phyloP scores from a whole-genome alignment of 2,888 invertebrate genomes.

The Xestia sexstrigata region DNA sequence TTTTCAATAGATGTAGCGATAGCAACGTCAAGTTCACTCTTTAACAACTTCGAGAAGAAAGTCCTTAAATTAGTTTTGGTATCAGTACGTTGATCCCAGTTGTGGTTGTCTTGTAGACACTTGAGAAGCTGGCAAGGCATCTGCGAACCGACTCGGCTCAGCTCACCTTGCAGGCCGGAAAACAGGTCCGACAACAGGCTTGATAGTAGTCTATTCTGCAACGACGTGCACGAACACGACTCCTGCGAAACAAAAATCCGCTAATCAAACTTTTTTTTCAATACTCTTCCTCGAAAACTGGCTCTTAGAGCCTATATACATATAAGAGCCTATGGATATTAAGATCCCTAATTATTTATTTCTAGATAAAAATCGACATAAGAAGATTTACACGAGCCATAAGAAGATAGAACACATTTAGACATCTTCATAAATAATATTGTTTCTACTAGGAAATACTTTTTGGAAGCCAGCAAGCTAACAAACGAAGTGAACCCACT shows the following conservation, averaged over 20 bases:
- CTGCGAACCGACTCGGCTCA: slow-evolving; percentile 70
- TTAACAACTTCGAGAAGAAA: slow-evolving; percentile 80
- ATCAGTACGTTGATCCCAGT: slow-evolving; percentile 81
- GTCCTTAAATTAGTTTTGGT: slow-evolving; percentile 80
- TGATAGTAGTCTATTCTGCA: slow-evolving; percentile 80
- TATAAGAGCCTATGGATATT: too few species aligned
- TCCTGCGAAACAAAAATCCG: slow-evolving; percentile 71
- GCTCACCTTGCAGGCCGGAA: slow-evolving; percentile 81
- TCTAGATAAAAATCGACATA: too few species aligned
- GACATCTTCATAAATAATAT: too few species aligned
- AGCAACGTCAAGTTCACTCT: slow-evolving; percentile 85
- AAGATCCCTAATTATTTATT: too few species aligned
- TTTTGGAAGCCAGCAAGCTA: too few species aligned
- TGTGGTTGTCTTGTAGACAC: slow-evolving; percentile 85
- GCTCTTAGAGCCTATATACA: too few species aligned
- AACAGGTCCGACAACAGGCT: slow-evolving; percentile 82
- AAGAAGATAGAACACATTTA: too few species aligned
- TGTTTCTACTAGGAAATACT: too few species aligned
- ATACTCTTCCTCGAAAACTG: neutral
- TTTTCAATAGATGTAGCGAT: slow-evolving; percentile 86
- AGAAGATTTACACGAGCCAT: too few species aligned
- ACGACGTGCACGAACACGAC: slow-evolving; percentile 84
- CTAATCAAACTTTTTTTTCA: neutral
- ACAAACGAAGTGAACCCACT: too few species aligned
- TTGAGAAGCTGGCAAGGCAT: slow-evolving; percentile 87